Percentiles rank a stretch among this genome's conserved stretches.
These are phyloP conservation scores for Coenobita brevimanus DNA, from an alignment of 1,140 invertebrate species.

Conservation along the genomic window DNA sequence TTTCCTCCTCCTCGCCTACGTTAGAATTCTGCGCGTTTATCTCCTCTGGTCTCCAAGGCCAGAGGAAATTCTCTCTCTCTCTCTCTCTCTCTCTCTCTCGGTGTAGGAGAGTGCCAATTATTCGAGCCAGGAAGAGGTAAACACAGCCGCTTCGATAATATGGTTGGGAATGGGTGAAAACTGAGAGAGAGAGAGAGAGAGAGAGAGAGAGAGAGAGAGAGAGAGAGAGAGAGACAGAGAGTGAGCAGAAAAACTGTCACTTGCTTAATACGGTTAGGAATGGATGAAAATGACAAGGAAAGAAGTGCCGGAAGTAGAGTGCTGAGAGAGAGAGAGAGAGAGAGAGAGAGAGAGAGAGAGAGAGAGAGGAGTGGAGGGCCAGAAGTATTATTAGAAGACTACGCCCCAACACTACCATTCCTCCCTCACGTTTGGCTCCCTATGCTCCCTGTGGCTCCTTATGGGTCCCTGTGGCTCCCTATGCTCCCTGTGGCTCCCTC, in stretches of 20 bases:
- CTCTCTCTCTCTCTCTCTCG: too few relatives aligned
- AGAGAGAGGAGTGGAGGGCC: background rate
- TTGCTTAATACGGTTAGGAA: background rate
- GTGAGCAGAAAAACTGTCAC: background rate
- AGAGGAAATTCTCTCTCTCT: too few relatives aligned
- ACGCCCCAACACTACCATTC: background rate
- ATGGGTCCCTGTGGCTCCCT: too few relatives aligned
- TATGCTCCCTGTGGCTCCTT: too few relatives aligned
- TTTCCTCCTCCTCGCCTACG: too few relatives aligned
- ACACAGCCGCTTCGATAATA: background rate
- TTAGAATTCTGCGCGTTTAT: too few relatives aligned
- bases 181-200: too few relatives aligned
- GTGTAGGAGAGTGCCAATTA: too few relatives aligned
- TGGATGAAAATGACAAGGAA: background rate
- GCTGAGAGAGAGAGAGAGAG: slow-evolving; percentile 17
- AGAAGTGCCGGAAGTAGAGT: background rate
- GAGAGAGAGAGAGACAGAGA: slow-evolving; percentile 24
- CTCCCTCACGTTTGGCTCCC: too few relatives aligned
- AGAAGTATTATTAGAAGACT: background rate
- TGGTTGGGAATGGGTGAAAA: background rate
- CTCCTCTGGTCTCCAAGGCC: background rate
- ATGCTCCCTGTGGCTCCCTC: too few relatives aligned
- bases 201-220: slow-evolving; percentile 24
- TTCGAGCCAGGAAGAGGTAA: background rate
- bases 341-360: slow-evolving; percentile 16